Base-by-base conservation (phyloP, 2,888 invertebrate genomes). In the Allophyes oxyacanthae region DNA sequence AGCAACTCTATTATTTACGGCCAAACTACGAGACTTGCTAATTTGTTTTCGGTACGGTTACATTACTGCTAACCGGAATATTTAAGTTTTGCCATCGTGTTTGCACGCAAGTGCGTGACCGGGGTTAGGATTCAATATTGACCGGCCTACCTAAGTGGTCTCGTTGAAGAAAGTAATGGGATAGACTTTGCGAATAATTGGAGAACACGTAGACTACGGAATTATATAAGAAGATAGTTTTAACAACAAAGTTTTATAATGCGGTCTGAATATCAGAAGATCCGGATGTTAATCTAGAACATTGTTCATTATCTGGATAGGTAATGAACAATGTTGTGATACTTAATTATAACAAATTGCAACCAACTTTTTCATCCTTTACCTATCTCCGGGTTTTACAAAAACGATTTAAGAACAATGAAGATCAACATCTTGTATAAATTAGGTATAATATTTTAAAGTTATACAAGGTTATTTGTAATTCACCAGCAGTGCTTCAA, bases 101-200 rank as follows among this genome's bases (percentile, higher is more conserved):
- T 58, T 58, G 45, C 75, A 65, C 52, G 61, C 42, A 45, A 53
- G 41, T 70, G 55, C 65, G 71, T 61, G 74, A 53, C 61, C 11
- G n/a, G 48, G 36, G 55, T 55, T 40, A 11, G 36, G 30, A 60
- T 60, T 55, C 41, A 50, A 57, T 60, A 56, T 51, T 51, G 57
- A 34, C 54, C 28, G 28, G 43, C 15, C 9, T 8, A 28, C 20
- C 20, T 46, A 53, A 52, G 43, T 56, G 28, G 42, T 43, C 14
- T 28, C 38, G 10, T n/a, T 46, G 41, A 43, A 49, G 20, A 33
- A 46, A 54, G 34, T 49, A 48, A 52, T 40, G 13, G 33, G 45
- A 52, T 44, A 7, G 42, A 44, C 32, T 54, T 57, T 40, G 11
- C 38, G 15, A 52, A 56, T 51, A 56, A 51, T 44, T 5, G 26